Base-by-base conservation (phyloP, 2,888 invertebrate genomes). In the Choristoneura rosaceana region DNA sequence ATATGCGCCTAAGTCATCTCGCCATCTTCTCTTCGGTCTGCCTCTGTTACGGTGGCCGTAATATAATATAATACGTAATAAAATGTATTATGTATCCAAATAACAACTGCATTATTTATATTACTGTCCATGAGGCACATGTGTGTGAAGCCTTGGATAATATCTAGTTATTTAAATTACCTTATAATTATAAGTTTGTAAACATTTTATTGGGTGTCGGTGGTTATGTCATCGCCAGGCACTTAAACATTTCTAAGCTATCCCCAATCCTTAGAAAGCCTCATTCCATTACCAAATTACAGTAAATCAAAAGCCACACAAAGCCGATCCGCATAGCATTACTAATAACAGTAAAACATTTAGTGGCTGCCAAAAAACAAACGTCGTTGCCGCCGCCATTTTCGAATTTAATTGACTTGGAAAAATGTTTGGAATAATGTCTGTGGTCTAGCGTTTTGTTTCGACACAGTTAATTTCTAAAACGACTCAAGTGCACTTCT, bases 361-460 rank as follows among this genome's bases (percentile, higher is more conserved):
- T 83, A 83, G 86, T 84, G 75, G 79, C 75, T 77, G 74, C 71
- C 75, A 77, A 82, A 80, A 83, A 87, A 85, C 83, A 78, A 80
- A 75, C 73, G 75, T 63, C 71, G 68, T 58, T 80, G 82, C 79
- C 75, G 80, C 82, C 80, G 87, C 88, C 86, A 87, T 87, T 79
- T 88, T 87, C 76, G 83, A 80, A 88, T 88, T 89, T 91, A 92
- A 91, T 92, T 90, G 90, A 89, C 88, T 90, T 88, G 87, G 87
- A 91, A 90, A 90, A 87, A 84, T 84, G 81, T 78, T 75, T 74
- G 77, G 76, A 76, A 74, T 79, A 81, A 79, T 78, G 76, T 50
- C 59, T 69, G 63, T 69, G 69, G 71, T 64, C 64, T 64, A 64
- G 62, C 33, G 62, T 45, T 62, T 55, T 25, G 12, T 55, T 55